These are phyloP conservation scores for Axinella damicornis DNA, from an alignment of 37 sponge, comb jelly and placozoan species.

Conservation along the genomic window DNA sequence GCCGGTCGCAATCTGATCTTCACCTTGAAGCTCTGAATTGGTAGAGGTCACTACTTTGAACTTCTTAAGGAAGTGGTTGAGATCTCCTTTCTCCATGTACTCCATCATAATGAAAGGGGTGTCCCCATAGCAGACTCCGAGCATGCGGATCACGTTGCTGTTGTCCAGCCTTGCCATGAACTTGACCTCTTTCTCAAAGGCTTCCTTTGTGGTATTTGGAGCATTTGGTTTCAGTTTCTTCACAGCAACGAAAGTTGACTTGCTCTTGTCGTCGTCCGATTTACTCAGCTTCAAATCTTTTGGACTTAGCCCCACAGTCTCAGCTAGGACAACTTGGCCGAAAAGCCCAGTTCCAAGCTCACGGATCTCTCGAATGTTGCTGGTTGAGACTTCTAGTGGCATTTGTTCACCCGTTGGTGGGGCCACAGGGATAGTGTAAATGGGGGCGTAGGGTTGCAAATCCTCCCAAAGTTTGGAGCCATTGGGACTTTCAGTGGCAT, in stretches of 20 bases:
- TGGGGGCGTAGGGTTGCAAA: constrained; percentile 36
- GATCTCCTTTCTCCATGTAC: constrained; percentile 88
- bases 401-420: not conserved
- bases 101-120: constrained; percentile 74
- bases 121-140: constrained; percentile 55
- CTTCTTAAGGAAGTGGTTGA: constrained; percentile 71
- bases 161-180: constrained; percentile 71
- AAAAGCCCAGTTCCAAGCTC: constrained; percentile 56
- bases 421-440: constrained; percentile 25
- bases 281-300: constrained; percentile 47
- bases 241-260: constrained; percentile 48
- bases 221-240: constrained; percentile 71
- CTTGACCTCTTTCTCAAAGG: constrained; percentile 67
- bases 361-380: constrained; percentile 18
- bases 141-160: constrained; percentile 47
- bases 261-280: constrained; percentile 28
- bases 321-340: constrained; percentile 52
- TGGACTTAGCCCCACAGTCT: constrained; percentile 38
- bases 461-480: not conserved
- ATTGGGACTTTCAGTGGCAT: no score
- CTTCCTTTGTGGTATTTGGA: constrained; percentile 10
- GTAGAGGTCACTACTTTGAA: not conserved
- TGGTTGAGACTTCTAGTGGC: constrained; percentile 1
- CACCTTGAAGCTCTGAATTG: not conserved
- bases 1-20: not conserved